phyloP scores from a whole-genome alignment of 2,888 invertebrate species.

The Andricus quercusramuli region DNA sequence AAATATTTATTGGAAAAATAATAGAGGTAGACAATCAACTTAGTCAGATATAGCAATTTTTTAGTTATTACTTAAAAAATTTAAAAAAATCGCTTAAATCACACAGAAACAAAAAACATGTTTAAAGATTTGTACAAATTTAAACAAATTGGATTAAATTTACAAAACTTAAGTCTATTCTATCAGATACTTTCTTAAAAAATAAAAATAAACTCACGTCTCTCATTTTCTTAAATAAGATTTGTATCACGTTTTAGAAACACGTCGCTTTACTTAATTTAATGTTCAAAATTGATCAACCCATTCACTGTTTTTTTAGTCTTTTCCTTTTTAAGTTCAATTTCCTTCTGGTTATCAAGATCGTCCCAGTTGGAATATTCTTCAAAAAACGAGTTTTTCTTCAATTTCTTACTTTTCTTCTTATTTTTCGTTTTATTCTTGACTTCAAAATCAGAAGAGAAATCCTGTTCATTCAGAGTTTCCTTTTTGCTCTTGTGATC shows the following conservation, averaged over 20 bases:
- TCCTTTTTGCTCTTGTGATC: neutral
- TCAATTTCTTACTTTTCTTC: constrained; percentile 21
- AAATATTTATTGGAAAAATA: neutral
- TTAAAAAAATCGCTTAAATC: neutral
- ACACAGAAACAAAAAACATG: neutral
- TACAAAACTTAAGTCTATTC: no score
- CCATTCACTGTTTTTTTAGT: neutral
- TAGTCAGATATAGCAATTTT: neutral
- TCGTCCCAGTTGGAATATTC: neutral
- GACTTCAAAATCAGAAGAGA: constrained; percentile 3
- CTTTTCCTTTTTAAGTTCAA: constrained; percentile 18
- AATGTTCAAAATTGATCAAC: constrained; percentile 18
- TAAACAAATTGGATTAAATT: no score
- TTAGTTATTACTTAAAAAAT: neutral
- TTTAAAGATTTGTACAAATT: neutral
- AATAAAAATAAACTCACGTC: neutral
- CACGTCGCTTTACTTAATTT: neutral
- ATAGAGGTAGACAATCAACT: neutral
- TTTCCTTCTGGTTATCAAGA: neutral
- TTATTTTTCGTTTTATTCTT: neutral
- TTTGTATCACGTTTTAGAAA: neutral
- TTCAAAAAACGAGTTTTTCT: neutral
- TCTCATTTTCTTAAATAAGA: neutral
- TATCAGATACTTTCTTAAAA: neutral
- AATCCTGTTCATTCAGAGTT: neutral